Conservation (phyloP, 1,140 invertebrate species). For the Dendrolimus punctatus region DNA sequence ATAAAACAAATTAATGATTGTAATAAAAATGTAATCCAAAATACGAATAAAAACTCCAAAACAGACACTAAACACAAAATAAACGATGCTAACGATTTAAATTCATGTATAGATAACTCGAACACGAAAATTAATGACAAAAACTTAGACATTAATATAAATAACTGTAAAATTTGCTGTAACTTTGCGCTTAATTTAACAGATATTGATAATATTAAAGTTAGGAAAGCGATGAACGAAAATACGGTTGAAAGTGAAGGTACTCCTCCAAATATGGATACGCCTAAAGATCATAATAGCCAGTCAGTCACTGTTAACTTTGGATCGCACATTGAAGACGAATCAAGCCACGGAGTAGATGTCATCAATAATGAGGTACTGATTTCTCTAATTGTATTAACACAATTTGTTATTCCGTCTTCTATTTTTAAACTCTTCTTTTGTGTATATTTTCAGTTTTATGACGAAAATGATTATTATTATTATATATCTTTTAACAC, state of each 20-base stretch:
- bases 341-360: too few species aligned
- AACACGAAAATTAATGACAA: background rate
- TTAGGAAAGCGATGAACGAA: constrained; percentile 32
- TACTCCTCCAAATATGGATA: constrained; percentile 17
- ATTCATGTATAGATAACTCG: background rate
- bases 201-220: constrained; percentile 21
- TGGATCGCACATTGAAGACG: constrained; percentile 24
- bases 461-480: too few species aligned
- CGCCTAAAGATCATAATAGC: constrained; percentile 15
- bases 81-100: background rate
- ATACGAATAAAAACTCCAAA: background rate
- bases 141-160: constrained; percentile 15
- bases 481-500: too few species aligned
- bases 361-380: too few species aligned
- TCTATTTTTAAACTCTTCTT: too few species aligned
- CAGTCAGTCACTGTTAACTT: constrained; percentile 35
- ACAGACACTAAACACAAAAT: background rate
- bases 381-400: too few species aligned
- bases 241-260: constrained; percentile 16
- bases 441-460: too few species aligned
- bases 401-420: too few species aligned
- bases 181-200: constrained; percentile 1
- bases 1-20: background rate
- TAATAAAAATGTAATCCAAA: too few species aligned
- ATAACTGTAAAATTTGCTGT: constrained; percentile 17